These are phyloP conservation scores for Poeciliopsis presidionis DNA, from an alignment of 2,797 vertebrate genomes.

Conservation along the genomic window DNA sequence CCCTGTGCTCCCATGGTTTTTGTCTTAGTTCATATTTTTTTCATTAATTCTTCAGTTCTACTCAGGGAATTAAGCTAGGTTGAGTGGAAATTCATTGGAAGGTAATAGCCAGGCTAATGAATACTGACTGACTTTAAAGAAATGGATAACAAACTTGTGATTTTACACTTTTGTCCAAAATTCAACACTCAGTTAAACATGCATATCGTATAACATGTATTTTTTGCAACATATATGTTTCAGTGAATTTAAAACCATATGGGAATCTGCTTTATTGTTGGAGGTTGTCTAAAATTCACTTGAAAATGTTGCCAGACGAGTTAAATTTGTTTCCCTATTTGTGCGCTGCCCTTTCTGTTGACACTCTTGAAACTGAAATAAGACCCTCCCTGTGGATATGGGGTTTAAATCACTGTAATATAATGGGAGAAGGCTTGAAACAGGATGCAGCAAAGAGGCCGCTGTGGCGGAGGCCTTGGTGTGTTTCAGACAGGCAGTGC, in stretches of 20 bases:
- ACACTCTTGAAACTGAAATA: constrained; percentile 47
- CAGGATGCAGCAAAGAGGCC: constrained; percentile 52
- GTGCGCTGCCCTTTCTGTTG: constrained; percentile 36
- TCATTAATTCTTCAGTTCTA: no score
- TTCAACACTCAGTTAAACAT: background rate
- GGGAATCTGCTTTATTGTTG: background rate
- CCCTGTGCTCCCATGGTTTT: no score
- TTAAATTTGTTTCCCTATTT: constrained; percentile 48
- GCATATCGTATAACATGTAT: background rate
- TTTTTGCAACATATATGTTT: background rate
- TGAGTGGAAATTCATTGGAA: background rate
- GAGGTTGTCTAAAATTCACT: constrained; percentile 14
- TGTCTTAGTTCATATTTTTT: no score
- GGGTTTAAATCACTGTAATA: constrained; percentile 49
- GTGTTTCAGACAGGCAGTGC: constrained; percentile 73
- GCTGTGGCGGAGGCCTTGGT: constrained; percentile 55
- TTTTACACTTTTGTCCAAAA: constrained; percentile 4
- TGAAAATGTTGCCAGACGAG: constrained; percentile 29
- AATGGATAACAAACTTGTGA: background rate
- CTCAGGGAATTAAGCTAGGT: no score
- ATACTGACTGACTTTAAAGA: background rate
- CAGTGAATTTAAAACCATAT: background rate
- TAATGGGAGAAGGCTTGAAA: constrained; percentile 51
- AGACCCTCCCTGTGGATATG: constrained; percentile 43
- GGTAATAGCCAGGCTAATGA: background rate